Evolutionary conservation across 2,113 vertebrate species (phyloP), one percentile per base, ranked within the genome.

Genomic region (Calypte anna): DNA sequence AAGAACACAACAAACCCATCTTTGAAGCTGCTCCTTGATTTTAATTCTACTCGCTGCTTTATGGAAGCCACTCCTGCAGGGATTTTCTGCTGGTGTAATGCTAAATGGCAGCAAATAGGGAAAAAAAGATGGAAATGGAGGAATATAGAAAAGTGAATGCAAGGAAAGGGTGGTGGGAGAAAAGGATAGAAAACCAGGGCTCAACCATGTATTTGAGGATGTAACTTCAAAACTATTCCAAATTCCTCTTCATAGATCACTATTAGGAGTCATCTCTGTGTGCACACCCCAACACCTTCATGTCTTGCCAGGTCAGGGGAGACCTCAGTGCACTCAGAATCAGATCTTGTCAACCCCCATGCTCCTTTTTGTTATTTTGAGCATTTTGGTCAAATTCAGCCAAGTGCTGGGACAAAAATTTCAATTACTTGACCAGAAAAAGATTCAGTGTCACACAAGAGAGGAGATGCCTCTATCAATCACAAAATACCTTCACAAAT

Each of bases 1-100:
- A 95, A 33, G 88, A 95, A 91, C 83, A 88, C 91, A 91, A 76
- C 43, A 90, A 91, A 70, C 38, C 62, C 64, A 58, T 68, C 75
- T 94, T 90, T 74, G 62, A 94, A 90, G 86, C 10, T 17, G 57
- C 21, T 84, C 58, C 78, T 95, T 62, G 57, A 82, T 91, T 86
- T 91, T 63, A 79, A 96, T 55, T 61, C 64, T 88, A 25, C 54
- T 93, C 81, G 33, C 57, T 93, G 80, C 85, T 79, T 84, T 86
- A 63, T 59, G 68, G 91, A 87, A 94, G 86, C 38, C 78, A 12
- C 36, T 76, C 53, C 57, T 82, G 72, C 75, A 83, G 57, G 58
- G 61, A 87, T 75, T 93, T 90, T 77, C 80, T 93, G 80, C 82
- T 93, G 92, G 75, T 69, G 43, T 20, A 72, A 64, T 44, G 72